Evolutionary conservation across 2,797 vertebrate genomes (phyloP), one percentile per base, ranked within the genome.

Genomic region (Sebastes oblongus): DNA sequence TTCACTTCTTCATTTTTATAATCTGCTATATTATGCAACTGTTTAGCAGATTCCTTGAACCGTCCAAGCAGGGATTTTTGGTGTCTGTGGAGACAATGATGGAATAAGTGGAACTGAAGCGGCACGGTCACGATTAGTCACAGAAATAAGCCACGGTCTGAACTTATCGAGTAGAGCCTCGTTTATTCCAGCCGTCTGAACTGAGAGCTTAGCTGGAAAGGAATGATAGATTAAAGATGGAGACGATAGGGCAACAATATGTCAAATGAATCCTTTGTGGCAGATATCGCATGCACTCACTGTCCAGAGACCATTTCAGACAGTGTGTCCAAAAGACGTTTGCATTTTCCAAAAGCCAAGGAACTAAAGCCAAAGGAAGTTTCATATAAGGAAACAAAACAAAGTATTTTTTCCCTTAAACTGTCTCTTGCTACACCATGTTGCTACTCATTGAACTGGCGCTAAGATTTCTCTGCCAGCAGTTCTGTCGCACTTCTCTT

Each of bases 11-110:
- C 30, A 66, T 66, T 87, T 81, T 81, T 71, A 72, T 73, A 68
- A 78, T 89, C 25, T 67, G 14, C 50, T 69, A 13, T 46, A 75
- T 91, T 88, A 89, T 83, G 78, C 74, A 90, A 90, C 75, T 29
- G 56, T 62, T 72, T 39, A 71, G 64, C 30, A 6, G 77, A 72
- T 88, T 86, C 67, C 72, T 83, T 25, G 1, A 71, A 75, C 52
- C 52, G 32, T 75, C 69, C 18, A 72, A 72, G 56, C 16, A 22
- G 72, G 66, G 60, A 59, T 67, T 73, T 81, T 59, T 77, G 62
- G 64, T 78, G 73, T 85, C 56, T 71, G 78, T 79, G 68, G 84
- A 85, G 85, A 88, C 42, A 30, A 42, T 86, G 77, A 86, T 84
- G 81, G 78, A 88, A 87, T 84, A 77, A 72, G 50, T 79, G 72